phyloP scores from a whole-genome alignment of 2,888 invertebrate genomes.

The Hoplodrina ambigua region DNA sequence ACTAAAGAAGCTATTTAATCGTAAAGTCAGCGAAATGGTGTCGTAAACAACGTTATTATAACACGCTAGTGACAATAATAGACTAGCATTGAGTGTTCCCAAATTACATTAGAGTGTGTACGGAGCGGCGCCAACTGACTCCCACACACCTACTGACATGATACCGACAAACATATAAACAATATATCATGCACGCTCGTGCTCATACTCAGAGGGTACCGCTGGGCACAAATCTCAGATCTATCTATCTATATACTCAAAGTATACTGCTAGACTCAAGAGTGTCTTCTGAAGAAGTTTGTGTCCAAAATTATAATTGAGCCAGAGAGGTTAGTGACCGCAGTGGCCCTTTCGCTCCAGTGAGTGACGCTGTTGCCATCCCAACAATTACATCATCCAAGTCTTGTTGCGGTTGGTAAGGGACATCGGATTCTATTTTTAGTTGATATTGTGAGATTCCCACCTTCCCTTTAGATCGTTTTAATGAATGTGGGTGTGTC shows the following conservation, averaged over 20 bases:
- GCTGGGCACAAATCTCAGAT: not conserved
- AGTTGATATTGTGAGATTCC: not conserved
- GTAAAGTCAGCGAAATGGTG: slow-evolving; percentile 67
- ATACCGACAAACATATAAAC: slow-evolving; percentile 45
- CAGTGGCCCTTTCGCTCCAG: slow-evolving; percentile 41
- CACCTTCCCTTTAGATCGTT: not conserved
- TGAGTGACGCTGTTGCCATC: slow-evolving; percentile 47
- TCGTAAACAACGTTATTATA: slow-evolving; percentile 71
- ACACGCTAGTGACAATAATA: slow-evolving; percentile 74
- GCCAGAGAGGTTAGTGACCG: slow-evolving; percentile 41
- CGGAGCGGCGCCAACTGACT: slow-evolving; percentile 67
- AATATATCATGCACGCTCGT: slow-evolving; percentile 43
- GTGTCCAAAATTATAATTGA: slow-evolving; percentile 23
- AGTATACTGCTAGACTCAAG: slow-evolving; percentile 1
- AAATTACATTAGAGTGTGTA: slow-evolving; percentile 71
- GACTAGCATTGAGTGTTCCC: slow-evolving; percentile 74
- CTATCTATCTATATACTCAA: slow-evolving; percentile 1
- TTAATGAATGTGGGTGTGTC: not conserved
- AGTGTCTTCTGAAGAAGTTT: slow-evolving; percentile 14
- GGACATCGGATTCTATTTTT: not conserved
- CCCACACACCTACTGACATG: slow-evolving; percentile 63
- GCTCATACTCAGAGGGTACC: not conserved
- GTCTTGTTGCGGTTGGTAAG: slow-evolving; percentile 25
- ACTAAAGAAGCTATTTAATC: slow-evolving; percentile 52
- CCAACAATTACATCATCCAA: slow-evolving; percentile 38